Percentiles rank a stretch among this genome's conserved stretches.
Conservation (phyloP, 2,113 vertebrate species). For the Salvelinus fontinalis region DNA sequence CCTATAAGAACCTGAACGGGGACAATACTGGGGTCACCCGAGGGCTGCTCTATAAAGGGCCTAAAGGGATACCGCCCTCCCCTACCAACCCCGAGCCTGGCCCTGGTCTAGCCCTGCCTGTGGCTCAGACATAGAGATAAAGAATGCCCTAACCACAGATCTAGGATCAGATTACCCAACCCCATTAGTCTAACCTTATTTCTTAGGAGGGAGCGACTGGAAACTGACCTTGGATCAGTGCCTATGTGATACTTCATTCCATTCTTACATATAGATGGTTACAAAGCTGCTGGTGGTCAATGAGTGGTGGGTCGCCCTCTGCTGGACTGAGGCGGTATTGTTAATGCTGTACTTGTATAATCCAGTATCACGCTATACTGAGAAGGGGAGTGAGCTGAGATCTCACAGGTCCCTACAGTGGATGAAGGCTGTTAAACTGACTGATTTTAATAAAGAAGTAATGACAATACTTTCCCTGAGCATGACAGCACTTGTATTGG, state of each 20-base stretch:
- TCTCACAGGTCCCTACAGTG: too few relatives aligned
- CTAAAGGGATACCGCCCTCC: conserved; percentile 66
- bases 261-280: too few relatives aligned
- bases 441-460: neutral
- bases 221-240: neutral
- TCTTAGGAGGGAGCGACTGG: neutral
- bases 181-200: neutral
- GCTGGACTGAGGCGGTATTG: conserved; percentile 61
- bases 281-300: neutral
- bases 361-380: too few relatives aligned
- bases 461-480: conserved; percentile 28
- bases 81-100: conserved; percentile 72
- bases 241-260: neutral
- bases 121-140: conserved; percentile 79
- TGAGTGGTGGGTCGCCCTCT: conserved; percentile 46
- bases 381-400: too few relatives aligned
- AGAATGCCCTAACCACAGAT: neutral
- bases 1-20: conserved; percentile 87
- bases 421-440: too few relatives aligned
- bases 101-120: conserved; percentile 82
- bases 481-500: conserved; percentile 47
- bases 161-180: neutral
- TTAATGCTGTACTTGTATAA: conserved; percentile 12
- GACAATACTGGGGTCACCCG: conserved; percentile 71
- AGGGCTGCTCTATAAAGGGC: conserved; percentile 65